These are phyloP conservation scores for Catostomus latipinnis DNA, from an alignment of 2,797 vertebrate species.

Conservation along the genomic window DNA sequence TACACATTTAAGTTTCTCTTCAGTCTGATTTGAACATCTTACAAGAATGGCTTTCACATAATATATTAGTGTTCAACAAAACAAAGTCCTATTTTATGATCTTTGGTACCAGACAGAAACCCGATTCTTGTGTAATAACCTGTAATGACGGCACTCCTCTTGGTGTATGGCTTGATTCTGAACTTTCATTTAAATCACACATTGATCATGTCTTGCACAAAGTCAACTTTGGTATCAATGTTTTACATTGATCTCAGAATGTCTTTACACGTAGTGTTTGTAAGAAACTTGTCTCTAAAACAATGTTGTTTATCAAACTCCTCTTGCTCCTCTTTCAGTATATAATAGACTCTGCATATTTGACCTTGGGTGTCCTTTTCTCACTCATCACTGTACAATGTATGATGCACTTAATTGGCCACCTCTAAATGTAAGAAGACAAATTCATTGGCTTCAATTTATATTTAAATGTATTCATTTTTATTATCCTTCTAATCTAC, in stretches of 20 bases:
- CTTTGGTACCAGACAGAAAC: too few relatives aligned
- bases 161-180: neutral
- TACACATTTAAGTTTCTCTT: neutral
- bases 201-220: neutral
- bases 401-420: neutral
- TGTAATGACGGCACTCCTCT: neutral
- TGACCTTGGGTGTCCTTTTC: neutral
- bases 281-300: too few relatives aligned
- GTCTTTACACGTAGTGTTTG: neutral
- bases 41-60: too few relatives aligned
- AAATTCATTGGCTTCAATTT: neutral
- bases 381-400: neutral
- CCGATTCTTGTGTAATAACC: too few relatives aligned
- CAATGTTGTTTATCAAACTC: neutral
- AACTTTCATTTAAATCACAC: neutral
- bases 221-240: neutral
- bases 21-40: neutral
- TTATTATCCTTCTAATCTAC: neutral
- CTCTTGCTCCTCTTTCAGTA: neutral
- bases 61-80: neutral
- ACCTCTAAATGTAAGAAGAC: too few relatives aligned
- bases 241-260: neutral
- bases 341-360: neutral
- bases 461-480: neutral
- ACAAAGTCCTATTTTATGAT: neutral